phyloP scores from a whole-genome alignment of 2,797 vertebrate genomes.

The Macropodus opercularis region DNA sequence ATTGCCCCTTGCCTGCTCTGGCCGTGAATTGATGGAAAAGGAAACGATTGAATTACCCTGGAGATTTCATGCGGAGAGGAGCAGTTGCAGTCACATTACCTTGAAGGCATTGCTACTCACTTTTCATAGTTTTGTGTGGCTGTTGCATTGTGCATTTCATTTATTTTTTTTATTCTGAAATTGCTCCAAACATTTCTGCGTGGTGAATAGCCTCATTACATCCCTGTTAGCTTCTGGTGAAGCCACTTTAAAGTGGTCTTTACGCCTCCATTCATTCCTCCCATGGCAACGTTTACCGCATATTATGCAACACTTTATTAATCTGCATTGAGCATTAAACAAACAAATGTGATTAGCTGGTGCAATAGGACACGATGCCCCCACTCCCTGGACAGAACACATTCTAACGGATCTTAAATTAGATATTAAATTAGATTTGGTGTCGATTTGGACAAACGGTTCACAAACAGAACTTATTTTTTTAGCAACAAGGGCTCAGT shows the following conservation, averaged over 20 bases:
- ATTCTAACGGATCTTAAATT: too few relatives aligned
- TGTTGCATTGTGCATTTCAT: constrained; percentile 42
- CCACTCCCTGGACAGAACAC: constrained; percentile 5
- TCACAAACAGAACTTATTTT: constrained; percentile 23
- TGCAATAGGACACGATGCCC: constrained; percentile 11
- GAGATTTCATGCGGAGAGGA: constrained; percentile 68
- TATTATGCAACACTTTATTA: constrained; percentile 23
- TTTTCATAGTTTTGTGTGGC: constrained; percentile 39
- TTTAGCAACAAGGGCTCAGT: constrained; percentile 54
- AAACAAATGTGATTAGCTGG: constrained; percentile 27
- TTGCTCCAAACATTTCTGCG: constrained; percentile 39
- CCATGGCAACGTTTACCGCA: constrained; percentile 19
- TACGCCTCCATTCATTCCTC: constrained; percentile 12
- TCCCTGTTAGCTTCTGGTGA: constrained; percentile 26
- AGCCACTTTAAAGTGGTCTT: constrained; percentile 27
- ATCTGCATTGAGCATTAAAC: constrained; percentile 25
- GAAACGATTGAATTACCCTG: constrained; percentile 77
- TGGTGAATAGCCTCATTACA: constrained; percentile 45
- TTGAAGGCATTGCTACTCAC: constrained; percentile 49
- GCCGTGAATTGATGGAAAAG: constrained; percentile 75
- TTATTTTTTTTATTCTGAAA: constrained; percentile 57
- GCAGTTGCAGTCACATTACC: constrained; percentile 63
- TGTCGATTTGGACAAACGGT: constrained; percentile 18
- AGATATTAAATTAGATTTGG: constrained; percentile 23
- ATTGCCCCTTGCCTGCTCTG: constrained; percentile 72